A percentile compares a stretch with the other conserved stretches of the same genome.
phyloP scores from a whole-genome alignment of 2,797 vertebrate genomes.

The Fundulus diaphanus region DNA sequence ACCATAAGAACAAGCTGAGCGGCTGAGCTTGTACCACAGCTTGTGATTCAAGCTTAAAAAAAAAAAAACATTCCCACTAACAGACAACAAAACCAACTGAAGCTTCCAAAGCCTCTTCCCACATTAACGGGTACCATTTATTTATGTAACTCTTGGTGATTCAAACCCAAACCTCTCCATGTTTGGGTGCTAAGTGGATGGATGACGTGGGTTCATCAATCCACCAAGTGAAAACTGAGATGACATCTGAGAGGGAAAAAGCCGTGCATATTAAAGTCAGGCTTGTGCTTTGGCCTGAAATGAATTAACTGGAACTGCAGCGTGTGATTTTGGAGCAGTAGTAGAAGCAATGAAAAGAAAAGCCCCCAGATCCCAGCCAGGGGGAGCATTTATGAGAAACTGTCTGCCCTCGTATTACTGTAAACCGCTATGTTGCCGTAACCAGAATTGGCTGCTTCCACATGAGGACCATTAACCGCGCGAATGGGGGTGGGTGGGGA shows the following conservation, averaged over 20 bases:
- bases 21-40: conserved; percentile 36
- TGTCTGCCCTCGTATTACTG: conserved; percentile 69
- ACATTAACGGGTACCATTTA: conserved; percentile 36
- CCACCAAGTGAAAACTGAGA: conserved; percentile 36
- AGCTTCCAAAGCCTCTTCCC: conserved; percentile 20
- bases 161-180: conserved; percentile 37
- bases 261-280: conserved; percentile 26
- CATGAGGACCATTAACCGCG: conserved; percentile 72
- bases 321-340: conserved; percentile 29
- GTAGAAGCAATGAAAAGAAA: conserved; percentile 42
- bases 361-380: conserved; percentile 46
- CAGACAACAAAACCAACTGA: conserved; percentile 30
- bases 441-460: conserved; percentile 62
- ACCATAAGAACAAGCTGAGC: conserved; percentile 18
- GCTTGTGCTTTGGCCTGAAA: conserved; percentile 28
- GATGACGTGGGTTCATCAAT: conserved; percentile 34
- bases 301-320: conserved; percentile 37
- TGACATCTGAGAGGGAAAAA: conserved; percentile 25
- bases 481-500: conserved; percentile 30
- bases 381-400: conserved; percentile 69
- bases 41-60: conserved; percentile 40
- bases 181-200: conserved; percentile 40
- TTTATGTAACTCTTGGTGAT: conserved; percentile 41
- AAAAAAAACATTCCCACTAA: conserved; percentile 39
- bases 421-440: conserved; percentile 75